Conservation (phyloP, 1,140 invertebrate genomes). For the Achatina immaculata region DNA sequence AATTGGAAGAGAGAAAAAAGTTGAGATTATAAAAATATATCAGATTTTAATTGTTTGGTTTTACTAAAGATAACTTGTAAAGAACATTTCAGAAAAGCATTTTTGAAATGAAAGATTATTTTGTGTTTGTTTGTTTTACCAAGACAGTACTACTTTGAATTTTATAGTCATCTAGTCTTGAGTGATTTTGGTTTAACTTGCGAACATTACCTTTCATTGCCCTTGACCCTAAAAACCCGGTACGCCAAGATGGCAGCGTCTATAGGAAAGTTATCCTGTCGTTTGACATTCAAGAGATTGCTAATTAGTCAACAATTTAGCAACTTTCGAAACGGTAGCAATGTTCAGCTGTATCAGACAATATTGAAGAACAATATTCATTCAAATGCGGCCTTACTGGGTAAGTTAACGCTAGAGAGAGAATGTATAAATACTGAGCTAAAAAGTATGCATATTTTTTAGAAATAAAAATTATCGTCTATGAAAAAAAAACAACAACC, state of each 20-base stretch:
- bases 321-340: not conserved
- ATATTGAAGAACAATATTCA: not conserved
- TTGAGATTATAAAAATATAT: too few relatives aligned
- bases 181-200: too few relatives aligned
- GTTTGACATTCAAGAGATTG: not conserved
- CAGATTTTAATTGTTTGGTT: too few relatives aligned
- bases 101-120: too few relatives aligned
- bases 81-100: too few relatives aligned
- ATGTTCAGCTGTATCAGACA: not conserved
- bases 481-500: too few relatives aligned
- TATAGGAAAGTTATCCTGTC: not conserved
- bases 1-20: too few relatives aligned
- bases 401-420: not conserved
- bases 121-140: too few relatives aligned
- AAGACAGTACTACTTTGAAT: too few relatives aligned
- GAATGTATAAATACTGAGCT: not conserved
- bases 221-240: not conserved
- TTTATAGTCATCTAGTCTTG: too few relatives aligned
- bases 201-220: not conserved
- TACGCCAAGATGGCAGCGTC: not conserved
- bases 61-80: too few relatives aligned
- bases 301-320: not conserved
- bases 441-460: not conserved
- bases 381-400: conserved; percentile 5
- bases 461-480: not conserved